These are phyloP conservation scores for Yponomeuta cagnagella DNA, from an alignment of 2,888 invertebrate species.

Conservation along the genomic window DNA sequence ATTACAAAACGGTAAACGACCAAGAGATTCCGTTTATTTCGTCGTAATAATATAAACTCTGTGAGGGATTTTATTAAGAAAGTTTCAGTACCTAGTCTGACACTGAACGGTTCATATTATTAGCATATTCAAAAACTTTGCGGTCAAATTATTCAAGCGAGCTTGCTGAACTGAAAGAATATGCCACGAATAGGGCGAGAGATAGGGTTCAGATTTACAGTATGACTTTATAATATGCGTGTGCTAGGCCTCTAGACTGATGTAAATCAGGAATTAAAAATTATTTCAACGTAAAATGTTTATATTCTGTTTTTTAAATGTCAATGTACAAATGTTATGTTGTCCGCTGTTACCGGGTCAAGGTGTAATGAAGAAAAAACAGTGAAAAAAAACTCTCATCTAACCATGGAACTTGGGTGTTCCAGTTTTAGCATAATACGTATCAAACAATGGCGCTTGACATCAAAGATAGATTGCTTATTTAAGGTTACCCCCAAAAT, in stretches of 20 bases:
- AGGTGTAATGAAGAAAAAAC: too few relatives aligned
- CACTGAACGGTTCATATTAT: conserved; percentile 37
- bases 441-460: too few relatives aligned
- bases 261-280: too few relatives aligned
- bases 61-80: conserved; percentile 45
- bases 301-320: too few relatives aligned
- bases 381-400: too few relatives aligned
- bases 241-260: neutral
- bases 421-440: too few relatives aligned
- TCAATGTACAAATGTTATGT: too few relatives aligned
- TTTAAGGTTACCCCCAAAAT: too few relatives aligned
- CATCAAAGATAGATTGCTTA: too few relatives aligned
- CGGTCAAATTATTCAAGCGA: conserved; percentile 8
- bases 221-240: neutral
- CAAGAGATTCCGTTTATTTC: neutral
- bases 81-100: conserved; percentile 31
- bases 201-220: neutral
- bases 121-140: conserved; percentile 48
- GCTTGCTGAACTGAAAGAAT: neutral
- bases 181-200: neutral
- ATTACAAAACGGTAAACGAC: neutral
- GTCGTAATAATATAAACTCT: neutral
- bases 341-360: too few relatives aligned
- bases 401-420: too few relatives aligned
- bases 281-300: too few relatives aligned